Evolutionary conservation across 2,888 invertebrate species (phyloP).

Genomic region (Nudaria mundana): DNA sequence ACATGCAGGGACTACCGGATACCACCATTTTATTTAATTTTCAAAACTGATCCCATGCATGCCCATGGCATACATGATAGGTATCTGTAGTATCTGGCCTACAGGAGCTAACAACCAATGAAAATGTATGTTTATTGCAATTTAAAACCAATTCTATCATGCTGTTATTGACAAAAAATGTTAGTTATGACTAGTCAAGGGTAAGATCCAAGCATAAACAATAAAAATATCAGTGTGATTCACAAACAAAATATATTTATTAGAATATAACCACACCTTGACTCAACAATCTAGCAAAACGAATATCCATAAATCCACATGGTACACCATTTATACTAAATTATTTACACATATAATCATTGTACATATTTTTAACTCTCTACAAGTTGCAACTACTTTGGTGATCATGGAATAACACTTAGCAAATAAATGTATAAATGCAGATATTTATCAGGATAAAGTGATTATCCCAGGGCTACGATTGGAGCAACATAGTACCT

Average conservation of each 20-base stretch:
- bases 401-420: constrained; percentile 77
- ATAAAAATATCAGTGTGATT: constrained; percentile 37
- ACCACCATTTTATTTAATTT: too few relatives aligned
- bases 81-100: too few relatives aligned
- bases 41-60: too few relatives aligned
- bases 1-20: too few relatives aligned
- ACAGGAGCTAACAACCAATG: too few relatives aligned
- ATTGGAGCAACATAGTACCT: constrained; percentile 83
- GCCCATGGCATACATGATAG: too few relatives aligned
- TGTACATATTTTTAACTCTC: constrained; percentile 51
- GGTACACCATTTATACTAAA: constrained; percentile 72
- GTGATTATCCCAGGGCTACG: constrained; percentile 61
- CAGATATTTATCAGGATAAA: constrained; percentile 47
- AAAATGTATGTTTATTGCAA: too few relatives aligned
- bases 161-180: too few relatives aligned
- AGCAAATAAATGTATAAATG: constrained; percentile 73
- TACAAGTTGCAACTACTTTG: constrained; percentile 67
- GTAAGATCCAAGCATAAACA: too few relatives aligned
- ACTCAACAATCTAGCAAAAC: constrained; percentile 73
- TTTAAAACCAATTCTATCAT: too few relatives aligned
- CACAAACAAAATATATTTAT: constrained; percentile 72
- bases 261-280: constrained; percentile 67
- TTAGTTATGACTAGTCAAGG: too few relatives aligned
- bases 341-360: constrained; percentile 76
- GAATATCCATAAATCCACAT: constrained; percentile 69